A percentile compares a stretch with the other conserved stretches of the same genome.
phyloP scores from a whole-genome alignment of 2,797 vertebrate species.

The Acanthurus leucopareius region DNA sequence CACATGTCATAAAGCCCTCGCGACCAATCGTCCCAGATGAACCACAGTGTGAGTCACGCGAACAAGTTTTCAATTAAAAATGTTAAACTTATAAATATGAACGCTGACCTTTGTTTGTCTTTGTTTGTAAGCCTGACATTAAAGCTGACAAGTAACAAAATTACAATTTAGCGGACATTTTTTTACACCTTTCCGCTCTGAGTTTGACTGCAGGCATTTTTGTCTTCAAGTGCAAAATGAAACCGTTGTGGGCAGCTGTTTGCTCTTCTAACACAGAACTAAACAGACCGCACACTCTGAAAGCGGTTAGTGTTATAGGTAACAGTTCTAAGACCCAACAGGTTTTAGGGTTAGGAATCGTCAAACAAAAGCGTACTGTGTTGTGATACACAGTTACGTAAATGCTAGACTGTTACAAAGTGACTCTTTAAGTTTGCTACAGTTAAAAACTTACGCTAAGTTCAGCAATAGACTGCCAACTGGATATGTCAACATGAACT shows the following conservation, averaged over 20 bases:
- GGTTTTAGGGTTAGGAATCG: neutral
- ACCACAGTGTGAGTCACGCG: constrained; percentile 47
- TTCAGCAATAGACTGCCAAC: neutral
- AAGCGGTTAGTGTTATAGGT: neutral
- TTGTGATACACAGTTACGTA: neutral
- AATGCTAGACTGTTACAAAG: neutral
- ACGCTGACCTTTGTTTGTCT: neutral
- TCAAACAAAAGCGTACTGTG: neutral
- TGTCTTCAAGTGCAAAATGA: neutral
- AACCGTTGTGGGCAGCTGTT: constrained; percentile 40
- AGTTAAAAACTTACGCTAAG: constrained; percentile 6
- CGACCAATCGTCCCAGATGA: neutral
- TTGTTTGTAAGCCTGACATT: neutral
- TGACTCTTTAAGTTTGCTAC: neutral
- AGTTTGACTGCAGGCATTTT: neutral
- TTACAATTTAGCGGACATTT: fast-evolving
- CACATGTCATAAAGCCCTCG: constrained; percentile 5
- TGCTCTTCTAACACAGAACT: neutral
- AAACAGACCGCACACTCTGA: neutral
- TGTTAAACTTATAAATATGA: too few species aligned
- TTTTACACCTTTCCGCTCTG: fast-evolving
- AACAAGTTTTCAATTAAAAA: neutral
- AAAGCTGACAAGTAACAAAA: neutral
- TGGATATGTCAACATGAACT: neutral
- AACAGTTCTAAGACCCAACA: too few species aligned